These are phyloP conservation scores for Anniella stebbinsi DNA, from an alignment of 2,797 vertebrate species.

Conservation along the genomic window DNA sequence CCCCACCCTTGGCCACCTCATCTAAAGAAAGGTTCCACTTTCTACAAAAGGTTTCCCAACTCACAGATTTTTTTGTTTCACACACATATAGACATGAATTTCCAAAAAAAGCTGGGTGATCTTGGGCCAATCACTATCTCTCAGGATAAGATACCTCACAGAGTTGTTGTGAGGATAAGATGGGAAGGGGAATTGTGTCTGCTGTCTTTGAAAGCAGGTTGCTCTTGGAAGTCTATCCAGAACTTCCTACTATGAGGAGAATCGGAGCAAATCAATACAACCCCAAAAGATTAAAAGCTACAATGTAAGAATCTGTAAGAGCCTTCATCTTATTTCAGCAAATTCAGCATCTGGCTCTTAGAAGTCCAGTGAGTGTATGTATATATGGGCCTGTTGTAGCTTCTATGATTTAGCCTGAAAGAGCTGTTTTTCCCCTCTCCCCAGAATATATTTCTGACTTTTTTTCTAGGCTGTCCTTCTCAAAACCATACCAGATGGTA, in stretches of 20 bases:
- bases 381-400: no score
- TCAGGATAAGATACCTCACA: no score
- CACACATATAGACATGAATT: no score
- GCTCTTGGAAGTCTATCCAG: background rate
- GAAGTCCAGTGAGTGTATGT: no score
- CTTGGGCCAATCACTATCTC: no score
- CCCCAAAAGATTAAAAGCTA: background rate
- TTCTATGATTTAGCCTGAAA: background rate
- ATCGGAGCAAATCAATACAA: background rate
- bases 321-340: background rate
- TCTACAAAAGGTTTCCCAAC: no score
- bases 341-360: background rate
- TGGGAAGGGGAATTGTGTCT: background rate
- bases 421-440: background rate
- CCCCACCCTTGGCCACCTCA: no score
- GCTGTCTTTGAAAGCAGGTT: background rate
- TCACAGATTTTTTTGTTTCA: no score
- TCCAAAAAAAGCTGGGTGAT: no score
- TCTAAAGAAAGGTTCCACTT: no score
- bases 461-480: background rate
- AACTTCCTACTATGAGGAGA: background rate
- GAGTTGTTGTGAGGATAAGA: no score
- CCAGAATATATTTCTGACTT: background rate
- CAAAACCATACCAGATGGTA: background rate
- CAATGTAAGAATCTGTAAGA: background rate